Evolutionary conservation across 2,113 vertebrate genomes (phyloP).

Genomic region (Bubo scandiacus): DNA sequence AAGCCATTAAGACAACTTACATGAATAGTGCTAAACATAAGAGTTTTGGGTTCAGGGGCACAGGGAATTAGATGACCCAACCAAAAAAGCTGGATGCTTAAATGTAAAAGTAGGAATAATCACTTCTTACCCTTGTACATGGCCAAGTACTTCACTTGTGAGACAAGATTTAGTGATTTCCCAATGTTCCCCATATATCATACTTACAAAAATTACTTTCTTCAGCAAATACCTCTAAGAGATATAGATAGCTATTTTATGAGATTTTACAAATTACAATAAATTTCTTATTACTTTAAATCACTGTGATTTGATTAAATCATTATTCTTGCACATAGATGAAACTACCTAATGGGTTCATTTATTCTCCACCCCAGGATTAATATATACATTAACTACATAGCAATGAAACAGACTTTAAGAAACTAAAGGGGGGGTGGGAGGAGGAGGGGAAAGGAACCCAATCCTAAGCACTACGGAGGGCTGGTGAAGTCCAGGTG

Average conservation of each 20-base stretch:
- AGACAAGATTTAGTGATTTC: background rate
- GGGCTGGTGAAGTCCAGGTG: rapidly evolving
- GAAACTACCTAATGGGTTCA: background rate
- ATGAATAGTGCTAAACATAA: rapidly evolving
- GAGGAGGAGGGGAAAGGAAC: no score
- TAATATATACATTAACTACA: background rate
- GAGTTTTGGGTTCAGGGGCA: background rate
- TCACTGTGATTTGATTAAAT: slow-evolving; percentile 4
- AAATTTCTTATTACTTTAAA: slow-evolving; percentile 14
- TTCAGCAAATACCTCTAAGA: slow-evolving; percentile 10
- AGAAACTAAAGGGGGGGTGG: background rate
- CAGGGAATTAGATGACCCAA: background rate
- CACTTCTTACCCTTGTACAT: background rate
- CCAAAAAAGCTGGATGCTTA: background rate
- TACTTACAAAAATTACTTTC: slow-evolving; percentile 30
- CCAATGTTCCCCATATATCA: background rate
- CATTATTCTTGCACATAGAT: slow-evolving; percentile 21
- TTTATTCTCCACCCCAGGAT: background rate
- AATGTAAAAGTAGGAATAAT: background rate
- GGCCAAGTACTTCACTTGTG: background rate
- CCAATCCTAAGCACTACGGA: rapidly evolving
- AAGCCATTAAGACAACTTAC: rapidly evolving
- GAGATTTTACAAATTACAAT: slow-evolving; percentile 8
- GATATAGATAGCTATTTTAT: slow-evolving; percentile 21
- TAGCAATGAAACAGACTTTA: background rate